These are phyloP conservation scores for Choristoneura rosaceana DNA, from an alignment of 2,888 invertebrate species.

Conservation along the genomic window DNA sequence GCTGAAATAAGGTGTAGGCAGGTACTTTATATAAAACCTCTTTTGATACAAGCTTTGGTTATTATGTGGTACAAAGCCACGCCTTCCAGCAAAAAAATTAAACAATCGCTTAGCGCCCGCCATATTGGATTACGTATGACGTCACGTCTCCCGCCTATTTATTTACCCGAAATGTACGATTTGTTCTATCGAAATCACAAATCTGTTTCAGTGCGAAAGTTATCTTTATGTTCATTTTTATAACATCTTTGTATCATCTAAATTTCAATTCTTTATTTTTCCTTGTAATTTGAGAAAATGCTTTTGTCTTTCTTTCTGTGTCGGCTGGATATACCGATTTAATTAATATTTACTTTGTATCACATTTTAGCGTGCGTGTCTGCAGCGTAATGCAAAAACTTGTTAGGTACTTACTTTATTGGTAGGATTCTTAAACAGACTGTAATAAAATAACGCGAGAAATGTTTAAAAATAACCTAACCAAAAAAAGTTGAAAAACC, in stretches of 20 bases:
- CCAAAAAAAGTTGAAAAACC: no score
- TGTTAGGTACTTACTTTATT: no score
- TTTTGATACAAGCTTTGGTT: neutral
- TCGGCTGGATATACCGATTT: no score
- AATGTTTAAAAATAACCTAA: no score
- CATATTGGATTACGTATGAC: slow-evolving; percentile 10
- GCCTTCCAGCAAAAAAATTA: neutral
- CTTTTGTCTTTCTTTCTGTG: neutral
- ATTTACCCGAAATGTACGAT: neutral
- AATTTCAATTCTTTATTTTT: no score
- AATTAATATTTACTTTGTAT: no score
- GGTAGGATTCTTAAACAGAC: no score
- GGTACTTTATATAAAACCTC: neutral
- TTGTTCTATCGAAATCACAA: neutral
- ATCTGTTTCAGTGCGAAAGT: neutral
- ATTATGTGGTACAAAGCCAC: no score
- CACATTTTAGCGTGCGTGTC: neutral
- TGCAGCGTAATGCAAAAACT: no score
- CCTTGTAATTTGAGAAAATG: neutral
- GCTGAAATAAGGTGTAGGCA: neutral
- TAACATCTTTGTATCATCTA: no score
- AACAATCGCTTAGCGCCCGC: slow-evolving; percentile 2
- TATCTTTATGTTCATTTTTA: neutral
- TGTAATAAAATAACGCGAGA: no score
- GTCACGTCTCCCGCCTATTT: slow-evolving; percentile 2